Percentiles rank a stretch among this genome's conserved stretches.
phyloP scores from a whole-genome alignment of 2,888 invertebrate genomes.

The Diogma glabrata region DNA sequence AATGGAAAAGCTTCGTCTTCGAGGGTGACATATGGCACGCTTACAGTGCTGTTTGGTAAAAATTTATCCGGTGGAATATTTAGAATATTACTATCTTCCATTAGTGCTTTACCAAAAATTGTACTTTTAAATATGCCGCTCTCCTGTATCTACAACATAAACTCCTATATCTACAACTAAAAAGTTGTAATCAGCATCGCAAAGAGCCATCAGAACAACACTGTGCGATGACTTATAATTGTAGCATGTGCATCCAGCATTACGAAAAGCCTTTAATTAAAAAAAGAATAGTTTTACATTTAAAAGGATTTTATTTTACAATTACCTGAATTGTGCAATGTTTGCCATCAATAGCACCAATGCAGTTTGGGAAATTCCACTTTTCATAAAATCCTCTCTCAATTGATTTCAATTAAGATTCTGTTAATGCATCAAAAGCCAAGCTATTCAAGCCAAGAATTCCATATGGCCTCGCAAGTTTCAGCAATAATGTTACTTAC shows the following conservation, averaged over 20 bases:
- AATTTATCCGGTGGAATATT: slow-evolving; percentile 10
- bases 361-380: slow-evolving; percentile 4
- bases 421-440: not conserved
- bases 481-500: not conserved
- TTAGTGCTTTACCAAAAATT: slow-evolving; percentile 12
- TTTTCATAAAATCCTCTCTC: not conserved
- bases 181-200: slow-evolving; percentile 12
- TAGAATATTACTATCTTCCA: slow-evolving; percentile 3
- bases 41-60: slow-evolving; percentile 11
- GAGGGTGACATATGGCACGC: slow-evolving; percentile 13
- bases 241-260: slow-evolving; percentile 11
- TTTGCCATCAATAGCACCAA: slow-evolving; percentile 5
- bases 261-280: not conserved
- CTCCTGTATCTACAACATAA: too few species aligned
- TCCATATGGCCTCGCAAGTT: slow-evolving; percentile 3
- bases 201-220: slow-evolving; percentile 13
- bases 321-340: not conserved
- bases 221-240: slow-evolving; percentile 13
- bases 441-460: not conserved
- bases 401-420: not conserved
- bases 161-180: slow-evolving; percentile 13
- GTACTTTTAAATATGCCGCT: slow-evolving; percentile 11
- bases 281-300: not conserved
- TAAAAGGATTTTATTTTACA: not conserved
- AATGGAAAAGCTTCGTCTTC: slow-evolving; percentile 15